Evolutionary conservation across 2,113 vertebrate species (phyloP), one percentile per base, ranked within the genome.

Genomic region (Mirounga angustirostris): DNA sequence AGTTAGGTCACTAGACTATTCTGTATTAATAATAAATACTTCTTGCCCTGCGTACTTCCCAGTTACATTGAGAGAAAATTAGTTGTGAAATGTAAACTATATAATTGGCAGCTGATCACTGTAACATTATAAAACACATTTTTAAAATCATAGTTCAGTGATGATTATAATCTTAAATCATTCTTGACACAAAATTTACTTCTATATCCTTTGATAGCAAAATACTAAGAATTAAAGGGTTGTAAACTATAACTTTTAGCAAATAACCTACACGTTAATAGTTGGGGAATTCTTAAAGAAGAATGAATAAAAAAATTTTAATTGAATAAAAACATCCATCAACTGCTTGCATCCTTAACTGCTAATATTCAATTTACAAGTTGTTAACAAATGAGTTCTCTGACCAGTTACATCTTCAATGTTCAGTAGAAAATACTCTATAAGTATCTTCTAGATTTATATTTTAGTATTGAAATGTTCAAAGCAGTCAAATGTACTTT

Each of bases 241-340:
- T 93, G 4, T 50, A 79, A 86, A 92, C 43, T 78, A 5, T 83
- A 33, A 54, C 46, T 74, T 95, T 93, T 83, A 93, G 84, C 26
- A 30, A 89, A 56, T 21, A 88, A 30, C 24, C 58, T 89, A 85
- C 15, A 50, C 22, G 1, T 54, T 78, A 71, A 52, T 82, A 93
- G 4, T 61, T 83, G 58, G 67, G 15, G 30, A 91, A 59, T 61
- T 56, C 30, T 61, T 74, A 30, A 81, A 95, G 92, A 80, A 54
- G 18, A 43, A 40, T 63, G 19, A 71, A 3, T n/a, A 79, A 40
- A 28, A 84, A 84, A 50, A 74, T 58, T 89, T 94, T 95, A 87
- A 87, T 8, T 89, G 56, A 93, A 83, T 95, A 28, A 80, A 93
- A 80, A 89, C 69, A 94, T 78, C 28, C 24, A 76, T 67, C 67